Conservation (phyloP, 2,113 vertebrate genomes). For the Cepphus grylle region DNA sequence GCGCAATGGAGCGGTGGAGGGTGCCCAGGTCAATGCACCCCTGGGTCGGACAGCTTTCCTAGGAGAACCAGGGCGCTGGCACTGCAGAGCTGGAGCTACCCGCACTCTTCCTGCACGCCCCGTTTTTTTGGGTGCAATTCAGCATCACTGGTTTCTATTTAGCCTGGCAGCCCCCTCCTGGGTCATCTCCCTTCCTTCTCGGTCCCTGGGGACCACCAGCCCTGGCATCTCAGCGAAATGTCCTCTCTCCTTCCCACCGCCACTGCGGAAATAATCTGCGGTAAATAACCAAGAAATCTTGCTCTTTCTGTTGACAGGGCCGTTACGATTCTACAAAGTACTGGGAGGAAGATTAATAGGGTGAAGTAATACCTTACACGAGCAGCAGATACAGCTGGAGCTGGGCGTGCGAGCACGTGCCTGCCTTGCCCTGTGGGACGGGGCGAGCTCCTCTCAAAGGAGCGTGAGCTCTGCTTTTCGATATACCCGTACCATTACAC, state of each 20-base stretch:
- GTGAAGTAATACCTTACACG: not conserved
- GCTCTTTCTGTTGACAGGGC: not conserved
- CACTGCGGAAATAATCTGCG: not conserved
- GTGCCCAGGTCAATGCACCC: not conserved
- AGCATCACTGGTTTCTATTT: not conserved
- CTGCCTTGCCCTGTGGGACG: rapidly evolving
- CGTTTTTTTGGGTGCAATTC: rapidly evolving
- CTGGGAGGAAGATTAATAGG: not conserved
- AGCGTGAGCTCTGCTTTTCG: not conserved
- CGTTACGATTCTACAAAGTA: rapidly evolving
- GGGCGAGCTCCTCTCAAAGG: not conserved
- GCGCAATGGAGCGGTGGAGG: not conserved
- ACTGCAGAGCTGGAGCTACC: not conserved
- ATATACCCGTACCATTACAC: not conserved
- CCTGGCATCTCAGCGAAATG: rapidly evolving
- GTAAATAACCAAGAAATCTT: not conserved
- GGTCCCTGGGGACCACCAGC: not conserved
- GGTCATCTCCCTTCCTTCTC: not conserved
- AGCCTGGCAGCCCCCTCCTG: not conserved
- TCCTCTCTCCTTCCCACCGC: not conserved
- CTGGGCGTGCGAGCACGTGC: rapidly evolving
- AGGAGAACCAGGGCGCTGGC: not conserved
- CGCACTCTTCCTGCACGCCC: not conserved
- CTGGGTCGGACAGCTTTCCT: not conserved
- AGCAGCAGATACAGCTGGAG: not conserved